Base-by-base conservation (phyloP, 2,113 vertebrate species). In the Brachypodius melanocephalos region DNA sequence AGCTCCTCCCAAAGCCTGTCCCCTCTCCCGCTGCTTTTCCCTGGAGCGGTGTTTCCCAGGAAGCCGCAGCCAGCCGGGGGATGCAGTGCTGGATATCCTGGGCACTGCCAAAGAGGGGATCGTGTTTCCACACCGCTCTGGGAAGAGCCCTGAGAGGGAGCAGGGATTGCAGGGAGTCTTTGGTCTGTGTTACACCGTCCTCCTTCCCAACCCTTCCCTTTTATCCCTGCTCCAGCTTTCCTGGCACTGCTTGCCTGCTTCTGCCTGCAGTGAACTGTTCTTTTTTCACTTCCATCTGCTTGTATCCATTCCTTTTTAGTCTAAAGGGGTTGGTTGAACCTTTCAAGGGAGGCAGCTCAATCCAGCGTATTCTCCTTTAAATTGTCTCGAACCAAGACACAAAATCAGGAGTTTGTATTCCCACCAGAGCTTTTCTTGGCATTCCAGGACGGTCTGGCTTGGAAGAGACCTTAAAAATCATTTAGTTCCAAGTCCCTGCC, bases 171-270 rank as follows among this genome's bases (percentile, higher is more conserved):
- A 54, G 62, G 71, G 29, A 22, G 38, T 26, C 4, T 57, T 71
- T 3, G 5, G n/a, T 2, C 42, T 8, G 1, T n/a, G 52, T n/a
- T 9, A 5, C 58, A n/a, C 12, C 49, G 28, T 21, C 34, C 5
- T 0, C 16, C 77, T 65, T 77, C 89, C 81, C 58, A 46, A 0
- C 13, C 45, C 45, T 42, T 80, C n/a, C 17, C 19, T 16, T 14
- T 18, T 10, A 28, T 28, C 61, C 19, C 4, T 8, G 28, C 73
- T 36, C 18, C 10, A 5, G 14, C 55, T 85, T 36, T 10, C 62
- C 72, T 77, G 54, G 20, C 75, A 31, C 2, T 49, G 43, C 82
- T 40, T 20, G 14, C 31, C 34, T 25, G 31, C 5, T 19, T 43
- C 66, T 71, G 38, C 67, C 45, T 2, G 7, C 2, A 11, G 6